Evolutionary conservation across 2,797 vertebrate genomes (phyloP).

Genomic region (Spatula versicolor): DNA sequence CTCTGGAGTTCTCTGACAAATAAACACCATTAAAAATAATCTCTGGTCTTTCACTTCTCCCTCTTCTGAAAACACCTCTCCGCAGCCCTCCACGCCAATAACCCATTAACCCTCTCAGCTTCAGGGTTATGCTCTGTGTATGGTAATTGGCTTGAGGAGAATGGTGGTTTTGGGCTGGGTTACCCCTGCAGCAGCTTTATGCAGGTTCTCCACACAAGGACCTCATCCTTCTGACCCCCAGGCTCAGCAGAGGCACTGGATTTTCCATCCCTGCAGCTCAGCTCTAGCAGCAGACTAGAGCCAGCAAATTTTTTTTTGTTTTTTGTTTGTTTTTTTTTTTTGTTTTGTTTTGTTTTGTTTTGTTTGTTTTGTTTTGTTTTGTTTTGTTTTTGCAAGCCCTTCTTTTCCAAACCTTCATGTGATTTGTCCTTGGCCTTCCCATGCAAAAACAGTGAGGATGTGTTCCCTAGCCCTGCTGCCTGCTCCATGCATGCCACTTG

Average conservation of each 20-base stretch:
- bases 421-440: background rate
- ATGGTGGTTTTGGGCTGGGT: background rate
- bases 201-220: background rate
- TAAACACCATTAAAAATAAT: constrained; percentile 46
- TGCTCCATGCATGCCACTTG: fast-evolving
- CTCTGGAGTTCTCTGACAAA: constrained; percentile 10
- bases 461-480: background rate
- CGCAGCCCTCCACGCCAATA: background rate
- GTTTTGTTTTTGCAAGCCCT: no score
- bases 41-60: background rate
- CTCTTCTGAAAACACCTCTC: background rate
- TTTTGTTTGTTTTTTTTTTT: no score
- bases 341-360: no score
- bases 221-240: background rate
- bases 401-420: fast-evolving
- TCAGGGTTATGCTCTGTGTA: background rate
- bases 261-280: background rate
- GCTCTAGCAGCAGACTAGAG: background rate
- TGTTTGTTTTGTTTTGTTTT: no score
- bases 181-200: background rate
- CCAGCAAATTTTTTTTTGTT: background rate
- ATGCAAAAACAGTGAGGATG: background rate
- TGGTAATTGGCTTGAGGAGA: constrained; percentile 1
- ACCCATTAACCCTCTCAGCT: constrained; percentile 13
- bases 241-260: background rate